Conservation (phyloP, 2,113 vertebrate species). For the Arothron firmamentum region DNA sequence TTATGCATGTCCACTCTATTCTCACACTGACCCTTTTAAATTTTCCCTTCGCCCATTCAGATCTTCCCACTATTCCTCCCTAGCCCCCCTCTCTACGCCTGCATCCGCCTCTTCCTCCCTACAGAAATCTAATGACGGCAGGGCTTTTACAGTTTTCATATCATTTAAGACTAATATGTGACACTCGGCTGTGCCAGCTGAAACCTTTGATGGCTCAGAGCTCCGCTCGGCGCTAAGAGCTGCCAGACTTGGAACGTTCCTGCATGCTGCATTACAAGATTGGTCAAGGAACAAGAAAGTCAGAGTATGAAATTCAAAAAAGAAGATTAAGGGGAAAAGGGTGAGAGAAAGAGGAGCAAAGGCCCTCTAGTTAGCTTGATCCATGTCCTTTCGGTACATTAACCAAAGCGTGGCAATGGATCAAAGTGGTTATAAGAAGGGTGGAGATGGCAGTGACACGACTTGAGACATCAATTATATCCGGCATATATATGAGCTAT, state of each 20-base stretch:
- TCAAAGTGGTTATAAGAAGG: conserved; percentile 34
- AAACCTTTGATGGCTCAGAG: conserved; percentile 66
- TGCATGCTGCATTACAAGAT: conserved; percentile 48
- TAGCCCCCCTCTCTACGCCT: conserved; percentile 24
- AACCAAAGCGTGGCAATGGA: conserved; percentile 23
- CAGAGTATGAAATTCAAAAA: conserved; percentile 48
- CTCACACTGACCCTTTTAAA: conserved; percentile 20
- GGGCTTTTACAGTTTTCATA: conserved; percentile 68
- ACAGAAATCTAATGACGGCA: conserved; percentile 63
- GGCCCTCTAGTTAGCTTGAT: conserved; percentile 40
- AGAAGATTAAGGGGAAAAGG: conserved; percentile 22
- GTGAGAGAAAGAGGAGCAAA: conserved; percentile 17
- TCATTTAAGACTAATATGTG: conserved; percentile 71
- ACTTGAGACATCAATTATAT: conserved; percentile 22
- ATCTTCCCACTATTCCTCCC: conserved; percentile 45
- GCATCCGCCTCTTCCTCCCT: conserved; percentile 41
- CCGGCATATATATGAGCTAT: conserved; percentile 25
- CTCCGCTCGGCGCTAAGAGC: conserved; percentile 56
- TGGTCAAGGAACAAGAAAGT: conserved; percentile 59
- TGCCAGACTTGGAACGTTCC: conserved; percentile 55
- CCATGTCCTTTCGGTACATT: conserved; percentile 47
- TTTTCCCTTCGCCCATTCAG: conserved; percentile 29
- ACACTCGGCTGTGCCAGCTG: conserved; percentile 61
- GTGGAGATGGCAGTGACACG: conserved; percentile 29
- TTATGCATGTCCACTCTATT: conserved; percentile 12